Conservation (phyloP, 1,140 invertebrate species). For the Calliopsis andreniformis region DNA sequence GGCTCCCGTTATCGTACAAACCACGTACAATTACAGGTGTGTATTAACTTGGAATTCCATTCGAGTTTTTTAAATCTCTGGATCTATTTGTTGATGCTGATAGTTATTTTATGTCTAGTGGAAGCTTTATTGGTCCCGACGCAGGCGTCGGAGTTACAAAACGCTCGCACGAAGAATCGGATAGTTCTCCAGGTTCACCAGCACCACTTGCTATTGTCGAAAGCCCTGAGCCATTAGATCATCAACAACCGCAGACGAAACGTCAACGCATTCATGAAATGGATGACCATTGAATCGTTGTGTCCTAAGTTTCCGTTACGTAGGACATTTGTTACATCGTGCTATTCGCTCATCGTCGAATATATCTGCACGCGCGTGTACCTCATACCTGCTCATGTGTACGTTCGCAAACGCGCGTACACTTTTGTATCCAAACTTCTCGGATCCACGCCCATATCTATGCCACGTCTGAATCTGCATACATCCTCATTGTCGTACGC, state of each 20-base stretch:
- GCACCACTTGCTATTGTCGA: slow-evolving; percentile 79
- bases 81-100: neutral
- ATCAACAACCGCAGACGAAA: slow-evolving; percentile 72
- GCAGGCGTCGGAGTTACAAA: slow-evolving; percentile 75
- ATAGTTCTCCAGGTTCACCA: slow-evolving; percentile 79
- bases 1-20: slow-evolving; percentile 83
- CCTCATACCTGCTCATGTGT: slow-evolving; percentile 23
- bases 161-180: slow-evolving; percentile 76
- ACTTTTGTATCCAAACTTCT: slow-evolving; percentile 18
- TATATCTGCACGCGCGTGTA: slow-evolving; percentile 49
- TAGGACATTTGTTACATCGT: slow-evolving; percentile 78
- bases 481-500: slow-evolving; percentile 22
- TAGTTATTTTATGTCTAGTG: slow-evolving; percentile 60
- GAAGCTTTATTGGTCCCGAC: slow-evolving; percentile 79
- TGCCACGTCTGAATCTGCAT: slow-evolving; percentile 24
- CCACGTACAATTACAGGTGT: slow-evolving; percentile 81
- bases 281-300: slow-evolving; percentile 78
- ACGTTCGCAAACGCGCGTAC: slow-evolving; percentile 27
- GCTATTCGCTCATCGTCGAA: slow-evolving; percentile 69
- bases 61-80: neutral
- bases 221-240: slow-evolving; percentile 77
- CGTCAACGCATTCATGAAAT: slow-evolving; percentile 78
- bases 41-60: neutral
- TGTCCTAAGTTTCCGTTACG: slow-evolving; percentile 72
- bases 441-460: slow-evolving; percentile 43